Conservation (phyloP, 2,888 invertebrate species). For the Caenorhabditis parvicauda region DNA sequence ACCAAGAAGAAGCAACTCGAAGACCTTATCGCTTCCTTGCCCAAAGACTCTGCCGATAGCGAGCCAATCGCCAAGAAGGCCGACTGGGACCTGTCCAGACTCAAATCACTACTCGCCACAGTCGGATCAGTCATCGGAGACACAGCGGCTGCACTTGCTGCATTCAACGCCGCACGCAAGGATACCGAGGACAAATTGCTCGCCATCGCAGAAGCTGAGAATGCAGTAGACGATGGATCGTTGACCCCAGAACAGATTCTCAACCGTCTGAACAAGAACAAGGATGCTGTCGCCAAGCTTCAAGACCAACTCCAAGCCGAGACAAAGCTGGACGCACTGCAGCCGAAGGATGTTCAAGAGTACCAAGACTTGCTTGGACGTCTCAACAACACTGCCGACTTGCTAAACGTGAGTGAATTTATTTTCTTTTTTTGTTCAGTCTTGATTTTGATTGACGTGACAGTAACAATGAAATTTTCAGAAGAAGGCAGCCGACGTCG, state of each 20-base stretch:
- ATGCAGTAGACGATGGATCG: constrained; percentile 6
- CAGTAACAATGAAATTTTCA: constrained; percentile 9
- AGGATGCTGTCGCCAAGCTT: constrained; percentile 18
- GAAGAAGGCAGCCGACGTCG: constrained; percentile 17
- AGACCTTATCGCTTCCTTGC: constrained; percentile 27
- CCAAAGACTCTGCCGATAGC: constrained; percentile 25
- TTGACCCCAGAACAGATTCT: constrained; percentile 29
- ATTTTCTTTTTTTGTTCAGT: not conserved
- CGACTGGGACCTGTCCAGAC: constrained; percentile 36
- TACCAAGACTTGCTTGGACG: constrained; percentile 29
- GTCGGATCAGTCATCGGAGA: constrained; percentile 39
- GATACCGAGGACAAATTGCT: constrained; percentile 36
- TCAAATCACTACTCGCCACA: constrained; percentile 35
- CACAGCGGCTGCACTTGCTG: constrained; percentile 41
- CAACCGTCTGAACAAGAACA: constrained; percentile 24
- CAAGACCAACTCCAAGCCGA: constrained; percentile 17
- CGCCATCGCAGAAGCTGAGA: constrained; percentile 17
- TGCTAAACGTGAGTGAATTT: constrained; percentile 22
- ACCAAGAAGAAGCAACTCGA: constrained; percentile 30
- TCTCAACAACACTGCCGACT: constrained; percentile 30
- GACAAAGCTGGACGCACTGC: constrained; percentile 22
- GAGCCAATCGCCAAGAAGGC: constrained; percentile 37
- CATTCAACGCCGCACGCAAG: constrained; percentile 39
- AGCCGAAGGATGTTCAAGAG: constrained; percentile 27
- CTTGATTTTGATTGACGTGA: not conserved